Conservation (phyloP, 1,140 invertebrate species). For the Microplitis mediator region DNA sequence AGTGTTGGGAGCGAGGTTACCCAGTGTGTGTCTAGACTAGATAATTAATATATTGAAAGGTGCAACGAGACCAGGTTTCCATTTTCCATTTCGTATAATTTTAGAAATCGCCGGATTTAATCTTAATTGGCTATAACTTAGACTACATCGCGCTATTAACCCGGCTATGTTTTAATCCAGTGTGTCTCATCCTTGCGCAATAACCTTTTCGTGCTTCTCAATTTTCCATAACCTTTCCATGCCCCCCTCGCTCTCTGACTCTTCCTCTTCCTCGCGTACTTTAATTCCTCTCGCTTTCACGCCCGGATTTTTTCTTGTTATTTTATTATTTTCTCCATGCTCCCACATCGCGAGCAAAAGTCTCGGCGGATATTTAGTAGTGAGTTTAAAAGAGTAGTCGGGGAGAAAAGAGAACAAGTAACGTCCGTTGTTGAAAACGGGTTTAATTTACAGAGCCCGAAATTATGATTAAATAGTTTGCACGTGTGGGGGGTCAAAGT, state of each 20-base stretch:
- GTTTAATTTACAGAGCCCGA: conserved; percentile 46
- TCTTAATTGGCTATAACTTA: conserved; percentile 48
- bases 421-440: conserved; percentile 38
- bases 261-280: neutral
- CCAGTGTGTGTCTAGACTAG: conserved; percentile 25
- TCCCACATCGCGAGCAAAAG: neutral
- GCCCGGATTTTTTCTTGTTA: conserved; percentile 5
- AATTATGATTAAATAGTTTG: conserved; percentile 52
- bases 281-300: neutral
- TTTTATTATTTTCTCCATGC: conserved; percentile 3
- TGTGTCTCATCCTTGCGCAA: conserved; percentile 4
- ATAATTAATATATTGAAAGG: conserved; percentile 35
- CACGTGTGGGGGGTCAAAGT: conserved; percentile 9
- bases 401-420: neutral
- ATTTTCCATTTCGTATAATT: conserved; percentile 36
- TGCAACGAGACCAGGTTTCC: conserved; percentile 15
- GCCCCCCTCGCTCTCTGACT: neutral
- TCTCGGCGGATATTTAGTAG: neutral
- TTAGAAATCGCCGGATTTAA: conserved; percentile 46
- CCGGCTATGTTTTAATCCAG: conserved; percentile 33
- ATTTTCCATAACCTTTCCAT: conserved; percentile 5
- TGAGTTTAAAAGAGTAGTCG: neutral
- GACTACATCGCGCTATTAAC: conserved; percentile 27
- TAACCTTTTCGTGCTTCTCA: conserved; percentile 7
- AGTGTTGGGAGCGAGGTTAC: neutral